Conservation (phyloP, 1,140 invertebrate species). For the Bemisia tabaci region DNA sequence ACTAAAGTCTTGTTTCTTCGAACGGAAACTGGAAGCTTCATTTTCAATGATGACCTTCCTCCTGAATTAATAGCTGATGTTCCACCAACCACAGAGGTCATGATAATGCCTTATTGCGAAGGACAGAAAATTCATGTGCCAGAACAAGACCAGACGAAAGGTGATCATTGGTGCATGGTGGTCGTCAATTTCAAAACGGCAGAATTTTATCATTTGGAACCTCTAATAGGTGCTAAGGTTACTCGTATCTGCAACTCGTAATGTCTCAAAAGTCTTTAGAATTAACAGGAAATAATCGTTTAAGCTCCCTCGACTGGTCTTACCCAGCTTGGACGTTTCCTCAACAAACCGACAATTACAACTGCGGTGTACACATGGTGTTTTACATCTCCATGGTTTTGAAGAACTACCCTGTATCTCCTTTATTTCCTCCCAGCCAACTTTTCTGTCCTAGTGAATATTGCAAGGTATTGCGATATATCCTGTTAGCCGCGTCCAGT, state of each 20-base stretch:
- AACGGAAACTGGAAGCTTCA: background rate
- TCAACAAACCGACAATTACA: background rate
- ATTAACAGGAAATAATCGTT: no score
- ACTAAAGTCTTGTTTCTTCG: background rate
- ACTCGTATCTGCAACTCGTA: background rate
- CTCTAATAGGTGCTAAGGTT: background rate
- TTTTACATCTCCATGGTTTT: background rate
- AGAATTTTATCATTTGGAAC: background rate
- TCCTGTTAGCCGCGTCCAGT: background rate
- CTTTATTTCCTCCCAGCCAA: background rate
- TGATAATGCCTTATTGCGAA: no score
- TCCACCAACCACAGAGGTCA: no score
- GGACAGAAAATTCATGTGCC: no score
- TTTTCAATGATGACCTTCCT: no score
- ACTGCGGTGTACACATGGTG: background rate
- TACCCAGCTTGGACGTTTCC: background rate
- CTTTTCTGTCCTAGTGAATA: background rate
- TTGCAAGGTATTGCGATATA: background rate
- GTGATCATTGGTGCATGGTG: background rate
- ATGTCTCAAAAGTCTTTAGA: no score
- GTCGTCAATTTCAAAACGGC: background rate
- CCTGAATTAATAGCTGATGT: no score
- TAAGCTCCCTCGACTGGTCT: no score
- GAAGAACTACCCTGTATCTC: no score
- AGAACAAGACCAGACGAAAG: no score